Evolutionary conservation across 2,888 invertebrate species (phyloP).

Genomic region (Eulithis testata): DNA sequence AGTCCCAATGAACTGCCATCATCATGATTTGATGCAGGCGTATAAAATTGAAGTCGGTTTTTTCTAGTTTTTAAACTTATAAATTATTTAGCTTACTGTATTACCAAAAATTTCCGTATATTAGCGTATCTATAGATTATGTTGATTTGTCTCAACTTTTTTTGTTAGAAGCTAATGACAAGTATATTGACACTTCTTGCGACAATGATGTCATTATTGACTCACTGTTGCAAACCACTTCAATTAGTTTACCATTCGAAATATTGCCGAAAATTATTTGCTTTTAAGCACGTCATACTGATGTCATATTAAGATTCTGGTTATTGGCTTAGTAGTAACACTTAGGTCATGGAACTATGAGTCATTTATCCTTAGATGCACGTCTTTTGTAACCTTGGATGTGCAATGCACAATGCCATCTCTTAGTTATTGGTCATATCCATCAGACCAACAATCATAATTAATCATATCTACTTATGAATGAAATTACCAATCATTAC

Average conservation of each 20-base stretch:
- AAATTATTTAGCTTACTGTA: too few species aligned
- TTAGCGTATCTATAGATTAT: too few species aligned
- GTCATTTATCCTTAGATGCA: constrained; percentile 1
- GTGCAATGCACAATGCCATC: constrained; percentile 8
- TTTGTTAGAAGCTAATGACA: too few species aligned
- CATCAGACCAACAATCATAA: too few species aligned
- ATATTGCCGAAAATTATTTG: constrained; percentile 4
- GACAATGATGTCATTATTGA: constrained; percentile 13
- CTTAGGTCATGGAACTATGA: constrained; percentile 8
- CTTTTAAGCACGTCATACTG: background rate
- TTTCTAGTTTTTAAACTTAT: too few species aligned
- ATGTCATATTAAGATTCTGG: constrained; percentile 10
- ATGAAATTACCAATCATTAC: too few species aligned
- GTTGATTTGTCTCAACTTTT: too few species aligned
- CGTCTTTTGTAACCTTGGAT: background rate
- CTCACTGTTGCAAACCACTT: constrained; percentile 7
- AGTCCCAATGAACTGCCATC: too few species aligned
- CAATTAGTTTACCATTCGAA: constrained; percentile 12
- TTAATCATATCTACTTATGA: too few species aligned
- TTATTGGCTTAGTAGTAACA: constrained; percentile 1
- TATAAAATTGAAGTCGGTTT: too few species aligned
- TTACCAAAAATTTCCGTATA: too few species aligned
- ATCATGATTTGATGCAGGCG: too few species aligned
- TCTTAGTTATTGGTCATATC: background rate
- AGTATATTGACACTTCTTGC: background rate